Base-by-base conservation (phyloP, 1,140 invertebrate genomes). In the Pseudomyrmex concolor region DNA sequence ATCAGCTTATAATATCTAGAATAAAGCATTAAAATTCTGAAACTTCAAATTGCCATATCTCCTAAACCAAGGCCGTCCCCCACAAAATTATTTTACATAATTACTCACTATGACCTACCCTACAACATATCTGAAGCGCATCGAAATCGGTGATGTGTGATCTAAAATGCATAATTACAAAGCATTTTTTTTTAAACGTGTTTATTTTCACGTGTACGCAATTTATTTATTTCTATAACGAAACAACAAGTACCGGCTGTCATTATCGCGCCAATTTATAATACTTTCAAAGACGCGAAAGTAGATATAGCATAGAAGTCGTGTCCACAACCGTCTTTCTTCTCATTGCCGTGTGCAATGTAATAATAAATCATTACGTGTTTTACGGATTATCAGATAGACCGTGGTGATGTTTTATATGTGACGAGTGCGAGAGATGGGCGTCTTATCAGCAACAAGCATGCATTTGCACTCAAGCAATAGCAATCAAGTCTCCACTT, bases 381-480 rank as follows among this genome's bases (percentile, higher is more conserved):
- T 85, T 76, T 85, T 81, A 81, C 77, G 89, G 81, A 86, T 89
- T 88, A 90, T 90, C 89, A 67, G 80, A 59, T 43, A 43, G 81
- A 63, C 50, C 34, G 50, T 50, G 57, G 77, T 59, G 34, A 34
- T 34, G 34, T 66, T 77, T 62, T 77, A 25, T 64, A 72, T 86
- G 62, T 67, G 89, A 87, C 83, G 86, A 82, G 78, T 84, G 86
- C 86, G 76, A 55, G 81, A 55, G 81, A 87, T 55, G 68, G 68
- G 62, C 57, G 51, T 19, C 84, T 91, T 90, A 91, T 91, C 90
- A 66, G 68, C 54, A 45, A 67, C 51, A 88, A 88, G 89, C 88
- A 91, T 91, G 89, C 83, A 73, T 91, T 91, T 90, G 90, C 90
- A 91, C 90, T 91, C 88, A 89, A 89, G 84, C 84, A 88, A 76